A percentile compares a stretch with the other conserved stretches of the same genome.
These are phyloP conservation scores for Umimayanthus kanabou DNA, from an alignment of 92 coral and sea anemone species.

Conservation along the genomic window DNA sequence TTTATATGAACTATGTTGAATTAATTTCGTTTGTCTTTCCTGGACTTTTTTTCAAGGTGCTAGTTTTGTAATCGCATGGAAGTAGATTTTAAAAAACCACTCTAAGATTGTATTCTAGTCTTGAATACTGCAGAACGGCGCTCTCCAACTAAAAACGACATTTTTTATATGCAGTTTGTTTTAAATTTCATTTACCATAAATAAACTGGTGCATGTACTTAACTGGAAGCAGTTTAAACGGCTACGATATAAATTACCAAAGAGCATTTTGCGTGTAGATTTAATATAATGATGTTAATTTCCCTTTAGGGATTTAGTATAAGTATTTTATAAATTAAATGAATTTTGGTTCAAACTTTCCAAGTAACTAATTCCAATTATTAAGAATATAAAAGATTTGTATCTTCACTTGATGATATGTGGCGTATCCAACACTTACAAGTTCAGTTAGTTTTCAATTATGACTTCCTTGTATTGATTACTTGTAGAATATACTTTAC, in stretches of 20 bases:
- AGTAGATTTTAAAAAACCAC: background rate
- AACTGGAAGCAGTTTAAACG: background rate
- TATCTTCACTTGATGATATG: background rate
- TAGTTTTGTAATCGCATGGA: background rate
- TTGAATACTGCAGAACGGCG: background rate
- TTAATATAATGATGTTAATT: slow-evolving; percentile 21
- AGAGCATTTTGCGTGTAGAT: slow-evolving; percentile 9
- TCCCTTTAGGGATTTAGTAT: background rate
- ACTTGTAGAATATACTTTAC: background rate
- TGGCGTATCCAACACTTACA: background rate
- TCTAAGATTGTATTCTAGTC: too few species aligned
- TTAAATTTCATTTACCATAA: background rate
- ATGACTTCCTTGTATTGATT: background rate
- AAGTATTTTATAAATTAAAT: background rate
- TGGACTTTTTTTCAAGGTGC: background rate
- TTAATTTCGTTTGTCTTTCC: background rate
- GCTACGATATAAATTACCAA: background rate
- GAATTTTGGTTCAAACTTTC: background rate
- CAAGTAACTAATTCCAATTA: background rate
- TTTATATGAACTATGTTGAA: background rate
- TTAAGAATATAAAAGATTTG: background rate
- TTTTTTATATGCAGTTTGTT: background rate
- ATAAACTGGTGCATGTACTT: background rate
- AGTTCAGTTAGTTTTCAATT: background rate
- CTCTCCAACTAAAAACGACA: background rate